phyloP scores from a whole-genome alignment of 2,113 vertebrate genomes.

The Illadopsis cleaveri region DNA sequence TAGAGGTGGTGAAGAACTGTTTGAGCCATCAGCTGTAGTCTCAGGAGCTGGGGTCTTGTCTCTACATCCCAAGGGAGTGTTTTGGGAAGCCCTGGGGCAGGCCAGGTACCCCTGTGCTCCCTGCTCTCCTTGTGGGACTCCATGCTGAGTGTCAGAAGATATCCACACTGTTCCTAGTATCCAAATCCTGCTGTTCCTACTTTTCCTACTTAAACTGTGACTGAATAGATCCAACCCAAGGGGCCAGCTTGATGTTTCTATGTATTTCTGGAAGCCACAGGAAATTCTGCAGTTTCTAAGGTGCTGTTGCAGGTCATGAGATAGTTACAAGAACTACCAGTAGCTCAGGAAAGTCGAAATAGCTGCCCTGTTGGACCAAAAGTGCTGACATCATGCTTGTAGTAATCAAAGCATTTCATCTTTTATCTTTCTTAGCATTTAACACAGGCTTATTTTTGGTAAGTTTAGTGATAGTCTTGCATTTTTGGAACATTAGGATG shows the following conservation, averaged over 20 bases:
- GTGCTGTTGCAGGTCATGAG: not conserved
- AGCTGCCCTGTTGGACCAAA: not conserved
- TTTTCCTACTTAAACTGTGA: not conserved
- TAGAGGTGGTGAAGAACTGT: not conserved
- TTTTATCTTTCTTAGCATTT: not conserved
- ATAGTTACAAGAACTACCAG: not conserved
- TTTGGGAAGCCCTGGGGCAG: not conserved
- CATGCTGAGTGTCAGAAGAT: not conserved
- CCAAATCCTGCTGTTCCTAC: not conserved
- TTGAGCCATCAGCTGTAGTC: not conserved
- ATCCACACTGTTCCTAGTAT: rapidly evolving
- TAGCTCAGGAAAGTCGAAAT: not conserved
- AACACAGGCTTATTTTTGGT: not conserved
- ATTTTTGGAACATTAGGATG: rapidly evolving
- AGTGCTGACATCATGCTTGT: not conserved
- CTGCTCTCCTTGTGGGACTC: not conserved
- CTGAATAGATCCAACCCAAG: too few species aligned
- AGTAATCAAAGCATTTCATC: not conserved
- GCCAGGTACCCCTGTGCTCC: not conserved
- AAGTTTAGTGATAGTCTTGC: not conserved
- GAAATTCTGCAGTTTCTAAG: not conserved
- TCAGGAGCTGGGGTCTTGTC: rapidly evolving
- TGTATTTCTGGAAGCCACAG: not conserved
- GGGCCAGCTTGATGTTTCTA: not conserved
- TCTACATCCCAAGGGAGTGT: rapidly evolving